Evolutionary conservation across 2,113 vertebrate genomes (phyloP), one percentile per base, ranked within the genome.

Genomic region (Chionodraco myersi): DNA sequence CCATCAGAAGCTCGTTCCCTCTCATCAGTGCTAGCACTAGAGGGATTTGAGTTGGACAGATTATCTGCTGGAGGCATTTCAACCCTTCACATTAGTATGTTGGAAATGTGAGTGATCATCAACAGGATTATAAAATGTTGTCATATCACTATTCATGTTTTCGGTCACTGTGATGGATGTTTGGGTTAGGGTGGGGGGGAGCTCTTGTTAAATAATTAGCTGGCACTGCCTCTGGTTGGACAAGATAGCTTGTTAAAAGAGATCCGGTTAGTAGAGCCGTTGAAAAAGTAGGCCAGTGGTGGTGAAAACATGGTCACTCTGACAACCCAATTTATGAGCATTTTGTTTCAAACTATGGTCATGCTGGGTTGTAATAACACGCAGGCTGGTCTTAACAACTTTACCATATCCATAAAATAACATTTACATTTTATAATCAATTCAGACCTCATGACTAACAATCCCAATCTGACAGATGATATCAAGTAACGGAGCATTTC

Each of bases 211-310:
- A 76, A 51, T 70, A 79, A 75, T 72, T 65, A 76, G 56, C 54
- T 62, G 45, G 54, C 75, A 82, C 53, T 47, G 74, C 68, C 67
- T 81, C 76, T 63, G 71, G 75, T 83, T 82, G 77, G 86, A 89
- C 72, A 72, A 69, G 65, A 86, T 52, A 11, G 72, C 81, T 88
- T 54, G 68, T 90, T 91, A 91, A 86, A 86, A 73, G 80, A 51
- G 58, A 84, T 83, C 73, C 68, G 84, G 79, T 88, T 76, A 70
- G 77, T 72, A 86, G 71, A 77, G 79, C 71, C 72, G 71, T 71
- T 86, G 78, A 36, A 74, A 81, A 90, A 88, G 77, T 86, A 88
- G 89, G 86, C 59, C 86, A 83, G 21, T 21, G 65, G 34, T 58
- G 54, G 44, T 77, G 80, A 77, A 30, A 63, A 44, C 57, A 36